Evolutionary conservation across 2,113 vertebrate genomes (phyloP).

Genomic region (Pituophis catenifer): DNA sequence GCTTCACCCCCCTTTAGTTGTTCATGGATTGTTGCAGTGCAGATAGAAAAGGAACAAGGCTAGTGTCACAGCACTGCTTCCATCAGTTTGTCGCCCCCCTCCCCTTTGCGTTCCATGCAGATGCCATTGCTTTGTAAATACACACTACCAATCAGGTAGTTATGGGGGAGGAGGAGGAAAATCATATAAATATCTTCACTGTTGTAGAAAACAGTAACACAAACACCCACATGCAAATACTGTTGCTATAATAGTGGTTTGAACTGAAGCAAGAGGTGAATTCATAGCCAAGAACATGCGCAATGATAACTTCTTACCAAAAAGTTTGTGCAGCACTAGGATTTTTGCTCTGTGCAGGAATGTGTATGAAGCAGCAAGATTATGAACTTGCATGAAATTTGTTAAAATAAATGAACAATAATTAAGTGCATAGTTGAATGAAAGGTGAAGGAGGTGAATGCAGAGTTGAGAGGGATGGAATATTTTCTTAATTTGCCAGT

Average conservation of each 20-base stretch:
- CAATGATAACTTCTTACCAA: neutral
- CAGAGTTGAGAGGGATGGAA: neutral
- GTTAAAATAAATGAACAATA: neutral
- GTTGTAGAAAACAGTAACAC: neutral
- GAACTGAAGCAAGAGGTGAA: neutral
- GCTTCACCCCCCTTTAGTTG: neutral
- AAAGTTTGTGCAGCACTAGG: neutral
- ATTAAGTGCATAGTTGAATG: neutral
- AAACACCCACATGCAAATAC: neutral
- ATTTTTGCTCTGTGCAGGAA: neutral
- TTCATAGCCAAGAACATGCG: neutral
- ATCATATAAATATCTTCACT: neutral
- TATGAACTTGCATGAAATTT: neutral
- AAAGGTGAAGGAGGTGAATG: neutral
- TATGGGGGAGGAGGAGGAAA: neutral
- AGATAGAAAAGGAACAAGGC: neutral
- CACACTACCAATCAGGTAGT: neutral
- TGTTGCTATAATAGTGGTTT: neutral
- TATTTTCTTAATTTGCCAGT: neutral
- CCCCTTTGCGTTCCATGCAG: neutral
- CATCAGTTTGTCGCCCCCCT: neutral
- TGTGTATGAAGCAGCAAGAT: neutral
- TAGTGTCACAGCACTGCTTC: neutral
- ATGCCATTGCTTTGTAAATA: neutral
- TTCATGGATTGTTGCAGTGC: neutral